phyloP scores from a whole-genome alignment of 1,140 invertebrate species.

The Hypothenemus hampei region DNA sequence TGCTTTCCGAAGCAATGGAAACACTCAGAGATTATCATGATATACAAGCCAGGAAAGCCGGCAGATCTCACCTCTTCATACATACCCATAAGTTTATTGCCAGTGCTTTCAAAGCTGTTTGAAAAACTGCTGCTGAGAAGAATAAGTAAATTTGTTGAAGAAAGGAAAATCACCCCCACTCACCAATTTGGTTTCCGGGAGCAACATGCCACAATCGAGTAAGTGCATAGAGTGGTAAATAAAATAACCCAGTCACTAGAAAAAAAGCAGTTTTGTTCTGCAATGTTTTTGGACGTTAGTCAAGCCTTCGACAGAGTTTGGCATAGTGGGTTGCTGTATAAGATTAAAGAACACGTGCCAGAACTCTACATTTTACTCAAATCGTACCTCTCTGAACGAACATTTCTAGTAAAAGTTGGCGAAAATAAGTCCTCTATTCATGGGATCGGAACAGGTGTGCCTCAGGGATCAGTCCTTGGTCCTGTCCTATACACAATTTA shows the following conservation, averaged over 20 bases:
- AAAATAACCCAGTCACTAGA: constrained; percentile 30
- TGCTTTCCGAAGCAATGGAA: neutral
- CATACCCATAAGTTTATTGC: neutral
- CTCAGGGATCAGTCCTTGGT: neutral
- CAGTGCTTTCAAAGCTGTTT: neutral
- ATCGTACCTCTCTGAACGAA: neutral
- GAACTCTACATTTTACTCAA: neutral
- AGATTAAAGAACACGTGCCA: neutral
- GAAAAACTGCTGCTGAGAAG: neutral
- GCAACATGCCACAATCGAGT: constrained; percentile 36
- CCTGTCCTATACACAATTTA: neutral
- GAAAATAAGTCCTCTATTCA: neutral
- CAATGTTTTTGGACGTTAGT: constrained; percentile 39
- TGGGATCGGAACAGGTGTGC: neutral
- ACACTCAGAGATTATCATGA: neutral
- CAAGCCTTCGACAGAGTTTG: constrained; percentile 43
- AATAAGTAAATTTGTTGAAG: neutral
- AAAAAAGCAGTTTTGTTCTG: constrained; percentile 35
- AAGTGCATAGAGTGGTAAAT: constrained; percentile 30
- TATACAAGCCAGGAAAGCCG: neutral
- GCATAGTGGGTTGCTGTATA: constrained; percentile 13
- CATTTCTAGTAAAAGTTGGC: neutral
- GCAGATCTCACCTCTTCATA: neutral
- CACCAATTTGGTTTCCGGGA: constrained; percentile 41
- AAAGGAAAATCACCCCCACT: constrained; percentile 8